Evolutionary conservation across 1,140 invertebrate species (phyloP), one percentile per base, ranked within the genome.

Genomic region (Epicauta chinensis): DNA sequence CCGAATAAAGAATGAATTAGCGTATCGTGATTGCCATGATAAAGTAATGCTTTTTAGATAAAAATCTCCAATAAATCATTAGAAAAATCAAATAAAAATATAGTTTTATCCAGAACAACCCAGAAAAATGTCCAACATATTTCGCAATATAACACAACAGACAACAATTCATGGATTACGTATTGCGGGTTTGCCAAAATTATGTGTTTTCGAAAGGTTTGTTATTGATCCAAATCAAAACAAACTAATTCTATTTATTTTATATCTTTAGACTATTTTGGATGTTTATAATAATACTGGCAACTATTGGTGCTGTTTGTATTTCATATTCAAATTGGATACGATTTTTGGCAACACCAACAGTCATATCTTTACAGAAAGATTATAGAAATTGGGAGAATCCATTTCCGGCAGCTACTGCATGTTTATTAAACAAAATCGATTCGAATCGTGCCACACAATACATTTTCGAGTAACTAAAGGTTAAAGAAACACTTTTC

Each of bases 321-420:
- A 51, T 75, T 39, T 75, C 67, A 2, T 50, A 69, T 16, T 71
- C 75, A 6, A 79, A 77, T 51, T 74, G 72, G 69, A 69, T 72
- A 36, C 53, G 78, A 7, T 82, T 75, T 63, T 70, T 65, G 14
- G 74, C 74, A 11, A 80, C 75, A 60, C 79, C 80, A 0, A 81
- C 78, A 0, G 78, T 82, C 0, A 74, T 81, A 10, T 77, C 78
- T 0, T 61, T 81, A 48, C 73, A 81, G 56, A 81, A 80, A 58
- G 75, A 82, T 64, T 81, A 73, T 57, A 63, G 80, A 17, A 73
- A 72, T 37, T 82, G 80, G 80, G 65, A 70, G 40, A 77, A 74
- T 56, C 67, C 68, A n/a, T 71, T 80, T 61, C 76, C 77, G 2
- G 73, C 73, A 2, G 62, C 74, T 7, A 81, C 78, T 0, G 70